Evolutionary conservation across 1,140 invertebrate species (phyloP), one percentile per base, ranked within the genome.

Genomic region (Leptinotarsa lineolata): DNA sequence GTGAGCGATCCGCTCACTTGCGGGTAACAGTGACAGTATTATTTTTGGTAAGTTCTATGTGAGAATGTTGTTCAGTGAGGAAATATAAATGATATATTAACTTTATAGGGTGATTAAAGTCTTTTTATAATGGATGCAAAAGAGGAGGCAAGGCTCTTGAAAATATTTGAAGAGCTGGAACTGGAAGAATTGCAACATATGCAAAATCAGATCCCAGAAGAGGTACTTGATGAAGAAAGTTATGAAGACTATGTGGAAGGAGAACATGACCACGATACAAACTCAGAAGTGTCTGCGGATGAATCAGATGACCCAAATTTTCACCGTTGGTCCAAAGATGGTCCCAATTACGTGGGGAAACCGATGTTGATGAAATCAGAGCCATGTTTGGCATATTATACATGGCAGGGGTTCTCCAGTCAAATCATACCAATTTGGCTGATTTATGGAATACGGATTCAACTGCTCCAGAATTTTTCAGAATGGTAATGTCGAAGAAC

Each of bases 301-400:
- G 59, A 60, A 60, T 60, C 20, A 60, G 59, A 3, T 60, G 59
- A 60, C 16, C 59, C 20, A n/a, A 60, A 60, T 60, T 60, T 60
- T 60, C 16, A 6, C 20, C 59, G 59, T 60, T 60, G 59, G 59
- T 3, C 59, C 8, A 21, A 60, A 21, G 59, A 60, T 60, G 20
- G n/a, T 1, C 59, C 59, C 8, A 60, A 60, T 60, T 60, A 60
- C 6, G 59, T 60, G 59, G 45, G 59, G 59, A 68, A 12, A 68
- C 66, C 21, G 66, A 68, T 68, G 24, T 68, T 39, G 30, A 68
- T 48, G 66, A 68, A 68, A 68, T 60, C 59, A 60, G 20, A 60
- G 59, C 59, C 59, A 60, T 60, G 59, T 72, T 89, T 78, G 87
- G 86, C 46, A 82, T 88, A 73, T 76, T 88, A 60, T 88, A 88